Evolutionary conservation across 2,888 invertebrate species (phyloP), one percentile per base, ranked within the genome.

Genomic region (Neoaliturus tenellus): DNA sequence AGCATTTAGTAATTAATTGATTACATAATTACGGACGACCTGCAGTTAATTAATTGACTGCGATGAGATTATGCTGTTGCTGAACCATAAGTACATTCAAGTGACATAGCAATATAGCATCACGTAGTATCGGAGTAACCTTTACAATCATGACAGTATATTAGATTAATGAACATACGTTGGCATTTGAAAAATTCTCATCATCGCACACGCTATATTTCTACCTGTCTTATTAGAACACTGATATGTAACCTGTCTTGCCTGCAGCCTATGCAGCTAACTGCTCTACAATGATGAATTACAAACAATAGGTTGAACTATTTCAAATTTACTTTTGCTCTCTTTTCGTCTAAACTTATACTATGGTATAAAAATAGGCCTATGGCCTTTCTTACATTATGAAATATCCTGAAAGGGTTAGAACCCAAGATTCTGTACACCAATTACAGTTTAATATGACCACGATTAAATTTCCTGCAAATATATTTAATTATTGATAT

Each of bases 121-220:
- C 55, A 1, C 12, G 39, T 2, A 14, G 44, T 58, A 62, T 62
- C 62, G 28, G 28, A 2, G 12, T 62, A 62, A 62, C 62, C 62
- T 62, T 62, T 62, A 28, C 62, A 5, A 62, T 62, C 28, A 6
- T 62, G 62, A 28, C 62, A 31, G 62, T 62, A 62, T 28, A 62
- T 62, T 62, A 62, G 62, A 62, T 62, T 62, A 62, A 62, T 62
- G 62, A 62, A 62, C 17, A 62, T 31, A 28, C 62, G 28, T 28
- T 62, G 62, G 62, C 62, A 62, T 62, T 62, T 62, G 62, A 28
- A 62, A 62, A 62, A 62, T 62, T 62, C 62, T 20, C 62, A 62
- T 62, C 62, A 62, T 62, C 25, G 14, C 28, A 62, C 62, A 31
- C 62, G 31, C 25, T 62, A 62, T 62, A 62, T 62, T 31, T 51